Evolutionary conservation across 2,113 vertebrate species (phyloP).

Genomic region (Electrona antarctica): DNA sequence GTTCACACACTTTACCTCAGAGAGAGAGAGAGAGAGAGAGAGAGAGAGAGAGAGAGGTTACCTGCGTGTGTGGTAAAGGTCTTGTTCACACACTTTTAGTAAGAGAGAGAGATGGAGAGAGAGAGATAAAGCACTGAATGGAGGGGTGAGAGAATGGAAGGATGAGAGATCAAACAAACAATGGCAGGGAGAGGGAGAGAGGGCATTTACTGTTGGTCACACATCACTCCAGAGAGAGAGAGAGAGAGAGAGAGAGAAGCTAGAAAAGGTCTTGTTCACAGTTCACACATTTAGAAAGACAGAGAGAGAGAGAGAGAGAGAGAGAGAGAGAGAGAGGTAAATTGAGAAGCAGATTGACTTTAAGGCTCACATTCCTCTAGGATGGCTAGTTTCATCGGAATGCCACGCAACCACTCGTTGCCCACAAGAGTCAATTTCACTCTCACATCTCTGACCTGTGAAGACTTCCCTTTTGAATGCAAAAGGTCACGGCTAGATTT

Average conservation of each 20-base stretch:
- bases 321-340: slow-evolving; percentile 23
- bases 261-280: too few relatives aligned
- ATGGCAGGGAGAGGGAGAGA: background rate
- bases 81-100: slow-evolving; percentile 19
- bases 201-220: too few relatives aligned
- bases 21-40: background rate
- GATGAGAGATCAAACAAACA: background rate
- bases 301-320: background rate
- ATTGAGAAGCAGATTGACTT: background rate
- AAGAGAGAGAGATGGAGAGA: background rate
- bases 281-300: too few relatives aligned
- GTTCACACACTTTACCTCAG: slow-evolving; percentile 45
- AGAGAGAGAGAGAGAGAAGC: background rate
- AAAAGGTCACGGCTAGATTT: too few relatives aligned
- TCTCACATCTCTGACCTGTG: too few relatives aligned
- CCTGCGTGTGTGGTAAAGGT: slow-evolving; percentile 2
- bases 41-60: background rate
- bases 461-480: too few relatives aligned
- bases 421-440: too few relatives aligned
- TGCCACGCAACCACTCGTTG: too few relatives aligned
- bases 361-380: too few relatives aligned
- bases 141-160: background rate
- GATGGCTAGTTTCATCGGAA: too few relatives aligned
- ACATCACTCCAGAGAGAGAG: background rate
- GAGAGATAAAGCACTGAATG: background rate